Conservation (phyloP, 2,113 vertebrate species). For the Synodontis membranacea region DNA sequence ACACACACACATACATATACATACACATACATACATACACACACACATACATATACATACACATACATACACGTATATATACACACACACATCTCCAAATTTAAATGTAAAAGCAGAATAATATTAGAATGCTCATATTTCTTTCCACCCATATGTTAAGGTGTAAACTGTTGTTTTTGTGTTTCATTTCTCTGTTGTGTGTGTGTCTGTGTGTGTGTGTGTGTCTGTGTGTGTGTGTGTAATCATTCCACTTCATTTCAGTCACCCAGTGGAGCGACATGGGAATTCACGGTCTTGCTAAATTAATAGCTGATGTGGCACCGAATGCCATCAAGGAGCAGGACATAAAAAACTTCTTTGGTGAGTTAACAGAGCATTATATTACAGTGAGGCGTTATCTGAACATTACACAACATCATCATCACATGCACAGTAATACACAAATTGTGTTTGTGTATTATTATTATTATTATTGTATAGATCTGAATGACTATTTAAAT, state of each 20-base stretch:
- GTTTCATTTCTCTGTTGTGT: not conserved
- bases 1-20: too few relatives aligned
- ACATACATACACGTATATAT: too few relatives aligned
- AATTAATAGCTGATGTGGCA: slow-evolving; percentile 90
- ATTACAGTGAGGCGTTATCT: not conserved
- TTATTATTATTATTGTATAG: too few relatives aligned
- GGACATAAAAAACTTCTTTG: slow-evolving; percentile 93
- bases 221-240: not conserved
- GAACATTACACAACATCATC: not conserved
- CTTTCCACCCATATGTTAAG: not conserved
- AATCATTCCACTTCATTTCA: slow-evolving; percentile 29
- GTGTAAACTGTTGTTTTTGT: not conserved
- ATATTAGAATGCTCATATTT: not conserved
- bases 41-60: too few relatives aligned
- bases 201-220: not conserved
- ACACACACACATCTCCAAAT: too few relatives aligned
- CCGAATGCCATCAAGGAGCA: slow-evolving; percentile 89
- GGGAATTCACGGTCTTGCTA: slow-evolving; percentile 96
- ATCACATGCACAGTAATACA: too few relatives aligned
- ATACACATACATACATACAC: too few relatives aligned
- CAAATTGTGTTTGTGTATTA: too few relatives aligned
- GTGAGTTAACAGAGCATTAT: slow-evolving; percentile 48
- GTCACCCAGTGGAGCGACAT: slow-evolving; percentile 64
- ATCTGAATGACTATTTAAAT: too few relatives aligned
- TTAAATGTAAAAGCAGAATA: not conserved